A percentile compares a stretch with the other conserved stretches of the same genome.
phyloP scores from a whole-genome alignment of 2,888 invertebrate genomes.

The Tryphoninae sp. region DNA sequence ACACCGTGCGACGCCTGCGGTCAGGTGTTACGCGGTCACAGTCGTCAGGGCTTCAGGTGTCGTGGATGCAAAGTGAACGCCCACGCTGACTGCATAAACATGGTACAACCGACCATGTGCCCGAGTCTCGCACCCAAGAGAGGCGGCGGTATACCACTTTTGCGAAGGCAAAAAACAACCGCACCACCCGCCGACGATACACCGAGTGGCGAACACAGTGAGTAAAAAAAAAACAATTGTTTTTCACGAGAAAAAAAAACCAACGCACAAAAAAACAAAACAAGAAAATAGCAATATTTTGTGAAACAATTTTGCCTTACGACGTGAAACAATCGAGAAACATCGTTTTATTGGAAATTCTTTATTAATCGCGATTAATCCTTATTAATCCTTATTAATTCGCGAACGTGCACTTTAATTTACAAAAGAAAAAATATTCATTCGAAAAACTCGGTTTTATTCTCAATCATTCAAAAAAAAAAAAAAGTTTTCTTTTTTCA shows the following conservation, averaged over 20 bases:
- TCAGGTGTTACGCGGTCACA: conserved; percentile 95
- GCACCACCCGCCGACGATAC: conserved; percentile 84
- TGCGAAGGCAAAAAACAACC: conserved; percentile 94
- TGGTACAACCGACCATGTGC: conserved; percentile 91
- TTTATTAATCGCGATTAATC: too few relatives aligned
- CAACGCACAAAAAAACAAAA: neutral
- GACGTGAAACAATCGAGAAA: neutral
- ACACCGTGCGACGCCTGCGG: conserved; percentile 97
- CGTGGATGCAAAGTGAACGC: conserved; percentile 95
- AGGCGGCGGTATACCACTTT: conserved; percentile 82
- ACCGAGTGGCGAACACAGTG: conserved; percentile 90
- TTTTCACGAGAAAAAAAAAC: neutral
- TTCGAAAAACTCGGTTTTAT: too few relatives aligned
- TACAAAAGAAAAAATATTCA: neutral
- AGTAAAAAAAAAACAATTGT: conserved; percentile 80
- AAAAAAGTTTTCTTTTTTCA: neutral
- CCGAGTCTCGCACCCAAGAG: conserved; percentile 82
- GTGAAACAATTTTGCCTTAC: conserved; percentile 11
- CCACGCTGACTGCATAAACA: conserved; percentile 91
- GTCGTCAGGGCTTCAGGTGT: conserved; percentile 94
- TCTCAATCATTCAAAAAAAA: too few relatives aligned
- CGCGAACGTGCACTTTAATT: neutral
- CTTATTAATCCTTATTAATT: neutral
- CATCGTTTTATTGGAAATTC: neutral
- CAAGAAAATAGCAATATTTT: neutral